Evolutionary conservation across 2,888 invertebrate genomes (phyloP), one percentile per base, ranked within the genome.

Genomic region (Torymus auratus): DNA sequence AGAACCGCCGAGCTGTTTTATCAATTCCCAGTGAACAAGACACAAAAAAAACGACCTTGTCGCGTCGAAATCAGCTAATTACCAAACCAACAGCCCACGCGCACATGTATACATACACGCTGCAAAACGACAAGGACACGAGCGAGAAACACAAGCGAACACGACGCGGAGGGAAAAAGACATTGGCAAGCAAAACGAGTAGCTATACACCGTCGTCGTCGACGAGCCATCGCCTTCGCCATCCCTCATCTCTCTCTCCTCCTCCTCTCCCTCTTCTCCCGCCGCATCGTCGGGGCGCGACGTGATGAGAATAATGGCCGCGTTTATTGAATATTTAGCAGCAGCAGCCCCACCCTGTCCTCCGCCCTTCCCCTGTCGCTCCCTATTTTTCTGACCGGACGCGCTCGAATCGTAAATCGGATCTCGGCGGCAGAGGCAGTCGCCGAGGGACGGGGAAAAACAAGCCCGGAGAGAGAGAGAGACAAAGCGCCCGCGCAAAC

Each of bases 241-340:
- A 64, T 74, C 20, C 78, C 61, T 78, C 80, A 74, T 84, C 77
- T 80, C 77, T 68, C 68, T 5, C 15, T 56, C 60, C 71, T 11
- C 52, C 73, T 78, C 78, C 50, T 67, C 81, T 67, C 75, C 68
- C 81, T 80, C 79, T 56, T 58, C 75, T 55, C 77, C 53, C 60
- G 41, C 64, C 62, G 62, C 72, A 77, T 67, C 62, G 75, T 69
- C 75, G 62, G 70, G 67, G 82, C 56, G 80, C 83, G 87, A 89
- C 90, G 90, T 88, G 90, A 88, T 86, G 84, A 84, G 90, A 89
- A 89, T 89, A 89, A 89, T 88, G 87, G 85, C 82, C 85, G 86
- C 88, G 87, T 89, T 90, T 90, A 90, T 90, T 90, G 90, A 90
- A 90, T 90, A 90, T 90, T 90, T 90, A 89, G 87, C 89, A 88